Base-by-base conservation (phyloP, 2,888 invertebrate genomes). In the Dynastes tityus region DNA sequence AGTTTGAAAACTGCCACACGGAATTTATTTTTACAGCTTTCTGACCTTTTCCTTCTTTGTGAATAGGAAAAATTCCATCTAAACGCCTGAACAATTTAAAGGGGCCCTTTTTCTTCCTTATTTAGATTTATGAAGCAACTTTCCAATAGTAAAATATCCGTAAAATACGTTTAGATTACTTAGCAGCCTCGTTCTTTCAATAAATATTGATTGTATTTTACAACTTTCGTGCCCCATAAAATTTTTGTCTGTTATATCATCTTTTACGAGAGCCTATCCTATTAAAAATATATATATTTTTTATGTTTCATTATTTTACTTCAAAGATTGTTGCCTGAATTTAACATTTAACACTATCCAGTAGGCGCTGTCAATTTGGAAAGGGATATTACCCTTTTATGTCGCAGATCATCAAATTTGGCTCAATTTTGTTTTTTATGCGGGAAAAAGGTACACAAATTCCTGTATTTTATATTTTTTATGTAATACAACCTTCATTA, bases 151-250 rank as follows among this genome's bases (percentile, higher is more conserved):
- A 61, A 61, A 61, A 40, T 40, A 40, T 65, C 6, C 65, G 32
- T 65, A n/a, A 53, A 53, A 53, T 53, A 53, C 53, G 53, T 16
- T 65, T 65, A 37, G 37, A 65, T 65, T 65, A 65, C 65, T 65
- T 65, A 65, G 11, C 65, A 32, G 29, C 27, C 8, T 65, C 16
- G 27, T 65, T 65, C 65, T 11, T 65, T 40, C 65, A 40, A 65
- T 65, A 32, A 65, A 65, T 40, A 65, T 65, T 40, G 65, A 65
- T 65, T 65, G 65, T 40, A 40, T 65, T 65, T 65, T 65, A 65
- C 61, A 40, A 65, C 27, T 37, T 40, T 13, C 65, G 37, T 40
- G 1, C 8, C 11, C n/a, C 40, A 32, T 40, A 40, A 65, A 65
- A 13, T 65, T 65, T 40, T 40, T 40, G 61, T 61, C 58, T 11